phyloP scores from a whole-genome alignment of 2,113 vertebrate genomes.

The Balaeniceps rex region DNA sequence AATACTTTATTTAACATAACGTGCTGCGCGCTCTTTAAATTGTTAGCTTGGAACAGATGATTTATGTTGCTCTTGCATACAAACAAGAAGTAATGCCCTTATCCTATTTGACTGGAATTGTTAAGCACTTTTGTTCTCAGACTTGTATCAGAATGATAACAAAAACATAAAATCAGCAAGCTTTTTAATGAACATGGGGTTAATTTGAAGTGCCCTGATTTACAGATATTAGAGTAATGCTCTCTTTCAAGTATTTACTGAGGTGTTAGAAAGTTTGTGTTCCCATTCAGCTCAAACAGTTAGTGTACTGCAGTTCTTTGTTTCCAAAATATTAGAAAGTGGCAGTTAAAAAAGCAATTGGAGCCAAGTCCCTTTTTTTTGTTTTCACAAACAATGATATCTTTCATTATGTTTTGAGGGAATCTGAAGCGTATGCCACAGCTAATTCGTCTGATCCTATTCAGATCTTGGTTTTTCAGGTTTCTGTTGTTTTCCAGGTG shows the following conservation, averaged over 20 bases:
- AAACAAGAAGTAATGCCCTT: slow-evolving; percentile 27
- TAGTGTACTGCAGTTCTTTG: not conserved
- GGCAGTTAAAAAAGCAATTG: not conserved
- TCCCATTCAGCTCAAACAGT: not conserved
- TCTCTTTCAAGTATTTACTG: not conserved
- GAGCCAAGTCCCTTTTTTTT: not conserved
- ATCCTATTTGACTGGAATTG: slow-evolving; percentile 38
- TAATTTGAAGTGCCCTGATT: slow-evolving; percentile 41
- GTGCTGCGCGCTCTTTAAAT: slow-evolving; percentile 32
- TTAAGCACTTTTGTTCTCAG: slow-evolving; percentile 28
- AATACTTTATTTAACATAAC: slow-evolving; percentile 60
- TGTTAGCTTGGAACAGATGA: slow-evolving; percentile 36
- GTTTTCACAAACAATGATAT: not conserved
- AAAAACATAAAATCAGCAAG: slow-evolving; percentile 51
- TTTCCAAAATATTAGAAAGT: not conserved
- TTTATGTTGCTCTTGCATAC: slow-evolving; percentile 37
- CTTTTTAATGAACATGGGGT: slow-evolving; percentile 31
- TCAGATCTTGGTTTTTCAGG: not conserved
- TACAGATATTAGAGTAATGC: slow-evolving; percentile 7
- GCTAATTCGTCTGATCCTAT: not conserved
- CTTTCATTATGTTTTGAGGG: not conserved
- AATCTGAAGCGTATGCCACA: not conserved
- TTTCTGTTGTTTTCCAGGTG: not conserved
- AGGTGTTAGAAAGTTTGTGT: slow-evolving; percentile 12
- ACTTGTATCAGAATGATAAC: slow-evolving; percentile 33